Evolutionary conservation across 2,888 invertebrate species (phyloP).

Genomic region (Noctua janthina): DNA sequence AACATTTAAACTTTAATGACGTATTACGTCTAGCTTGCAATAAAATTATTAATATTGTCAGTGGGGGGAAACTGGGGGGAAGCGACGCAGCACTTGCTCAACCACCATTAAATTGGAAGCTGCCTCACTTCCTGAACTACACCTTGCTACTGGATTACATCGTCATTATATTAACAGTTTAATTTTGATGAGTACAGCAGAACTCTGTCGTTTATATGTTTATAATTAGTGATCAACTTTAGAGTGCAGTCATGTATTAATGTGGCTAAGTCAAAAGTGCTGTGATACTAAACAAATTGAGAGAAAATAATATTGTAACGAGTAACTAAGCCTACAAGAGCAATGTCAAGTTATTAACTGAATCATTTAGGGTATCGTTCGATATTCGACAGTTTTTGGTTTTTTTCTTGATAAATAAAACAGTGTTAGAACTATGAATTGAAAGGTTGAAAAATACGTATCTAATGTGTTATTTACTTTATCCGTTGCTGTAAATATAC

Average conservation of each 20-base stretch:
- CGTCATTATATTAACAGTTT: constrained; percentile 73
- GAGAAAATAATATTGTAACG: background rate
- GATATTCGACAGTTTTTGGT: background rate
- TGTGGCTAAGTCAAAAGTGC: background rate
- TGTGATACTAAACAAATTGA: background rate
- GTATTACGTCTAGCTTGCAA: constrained; percentile 77
- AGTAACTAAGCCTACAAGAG: background rate
- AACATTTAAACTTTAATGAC: constrained; percentile 66
- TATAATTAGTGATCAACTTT: constrained; percentile 44
- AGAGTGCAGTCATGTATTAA: background rate
- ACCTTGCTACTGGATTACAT: constrained; percentile 83
- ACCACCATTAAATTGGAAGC: constrained; percentile 90
- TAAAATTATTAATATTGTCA: constrained; percentile 84
- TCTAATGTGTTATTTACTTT: background rate
- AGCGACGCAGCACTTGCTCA: constrained; percentile 86
- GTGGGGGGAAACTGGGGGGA: constrained; percentile 69
- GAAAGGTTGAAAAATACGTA: background rate
- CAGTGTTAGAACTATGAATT: background rate
- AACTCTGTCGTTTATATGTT: constrained; percentile 52
- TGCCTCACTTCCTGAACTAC: constrained; percentile 85
- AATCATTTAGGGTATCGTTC: background rate
- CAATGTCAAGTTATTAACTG: background rate
- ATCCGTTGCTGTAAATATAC: background rate
- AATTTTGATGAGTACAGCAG: constrained; percentile 64
- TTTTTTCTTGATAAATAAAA: background rate